Base-by-base conservation (phyloP, 2,888 invertebrate species). In the Amphipyra tragopoginis region DNA sequence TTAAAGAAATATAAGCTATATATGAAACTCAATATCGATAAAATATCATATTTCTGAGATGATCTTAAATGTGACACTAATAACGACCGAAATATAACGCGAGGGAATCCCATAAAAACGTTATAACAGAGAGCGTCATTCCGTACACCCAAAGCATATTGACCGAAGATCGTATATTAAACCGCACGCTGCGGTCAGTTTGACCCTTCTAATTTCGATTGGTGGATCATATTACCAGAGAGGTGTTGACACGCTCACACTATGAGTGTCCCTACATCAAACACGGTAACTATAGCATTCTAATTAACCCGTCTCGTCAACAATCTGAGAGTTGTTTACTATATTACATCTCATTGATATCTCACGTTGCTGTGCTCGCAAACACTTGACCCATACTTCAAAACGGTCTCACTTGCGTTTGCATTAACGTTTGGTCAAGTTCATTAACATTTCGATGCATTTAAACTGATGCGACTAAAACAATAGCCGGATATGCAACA, bases 401-500 rank as follows among this genome's bases (percentile, higher is more conserved):
- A 38, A 65, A 71, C 75, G 61, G 75, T 75, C 51, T 58, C 68
- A 79, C 70, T 79, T 72, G 62, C 33, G 47, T 64, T 74, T 58
- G 54, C 61, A 68, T 69, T 64, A 73, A 52, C 50, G 58, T 59
- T 68, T 65, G 58, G 54, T 60, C 52, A 66, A 66, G 68, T 68
- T 69, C 71, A 88, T 89, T 84, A 86, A 83, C 83, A 84, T 87
- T 86, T 77, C 75, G 80, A 81, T 81, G 77, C 80, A 84, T 82
- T 78, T 75, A 78, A 71, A 75, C 75, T 61, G 58, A 65, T 69
- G 67, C 49, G 44, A 73, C 80, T 84, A 79, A 84, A 86, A 91
- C 90, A 91, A 91, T 89, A 84, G 86, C 83, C 92, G 92, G 93
- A 92, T 86, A 87, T 86, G 81, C 73, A 73, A 67, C 86, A 81